phyloP scores from a whole-genome alignment of 2,797 vertebrate species.

The Atherinosoma microstoma region DNA sequence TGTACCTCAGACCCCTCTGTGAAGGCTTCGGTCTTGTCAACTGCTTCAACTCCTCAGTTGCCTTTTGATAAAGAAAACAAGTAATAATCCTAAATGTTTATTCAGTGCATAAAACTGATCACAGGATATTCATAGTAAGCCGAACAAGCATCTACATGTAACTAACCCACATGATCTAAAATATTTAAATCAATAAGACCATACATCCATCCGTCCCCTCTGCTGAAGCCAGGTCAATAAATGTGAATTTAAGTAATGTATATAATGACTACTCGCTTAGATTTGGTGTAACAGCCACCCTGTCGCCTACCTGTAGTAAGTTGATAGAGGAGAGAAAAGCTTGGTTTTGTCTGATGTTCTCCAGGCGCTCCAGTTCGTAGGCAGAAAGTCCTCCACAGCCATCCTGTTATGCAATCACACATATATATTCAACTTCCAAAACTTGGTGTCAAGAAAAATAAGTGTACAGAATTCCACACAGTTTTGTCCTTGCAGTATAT shows the following conservation, averaged over 20 bases:
- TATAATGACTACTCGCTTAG: too few species aligned
- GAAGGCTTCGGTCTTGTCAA: conserved; percentile 55
- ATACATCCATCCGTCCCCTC: too few species aligned
- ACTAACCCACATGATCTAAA: too few species aligned
- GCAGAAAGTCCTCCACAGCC: conserved; percentile 75
- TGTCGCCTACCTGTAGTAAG: conserved; percentile 81
- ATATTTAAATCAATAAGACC: too few species aligned
- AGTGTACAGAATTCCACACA: background rate
- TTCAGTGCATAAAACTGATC: background rate
- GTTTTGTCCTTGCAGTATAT: background rate
- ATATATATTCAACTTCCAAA: too few species aligned
- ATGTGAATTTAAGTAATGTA: too few species aligned
- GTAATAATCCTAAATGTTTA: background rate
- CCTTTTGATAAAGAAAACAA: conserved; percentile 55
- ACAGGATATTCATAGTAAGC: background rate
- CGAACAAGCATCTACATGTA: background rate
- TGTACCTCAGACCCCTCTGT: conserved; percentile 69
- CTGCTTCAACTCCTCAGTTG: conserved; percentile 65
- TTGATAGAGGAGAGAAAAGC: conserved; percentile 90
- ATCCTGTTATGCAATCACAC: conserved; percentile 35
- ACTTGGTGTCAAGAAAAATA: background rate
- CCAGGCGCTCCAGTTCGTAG: conserved; percentile 90
- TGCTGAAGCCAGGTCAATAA: too few species aligned
- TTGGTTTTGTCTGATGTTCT: conserved; percentile 91
- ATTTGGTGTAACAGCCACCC: too few species aligned